Percentiles rank a stretch among this genome's conserved stretches.
These are phyloP conservation scores for Cercopithecus neglectus DNA, from an alignment of 2,797 vertebrate species.

Conservation along the genomic window DNA sequence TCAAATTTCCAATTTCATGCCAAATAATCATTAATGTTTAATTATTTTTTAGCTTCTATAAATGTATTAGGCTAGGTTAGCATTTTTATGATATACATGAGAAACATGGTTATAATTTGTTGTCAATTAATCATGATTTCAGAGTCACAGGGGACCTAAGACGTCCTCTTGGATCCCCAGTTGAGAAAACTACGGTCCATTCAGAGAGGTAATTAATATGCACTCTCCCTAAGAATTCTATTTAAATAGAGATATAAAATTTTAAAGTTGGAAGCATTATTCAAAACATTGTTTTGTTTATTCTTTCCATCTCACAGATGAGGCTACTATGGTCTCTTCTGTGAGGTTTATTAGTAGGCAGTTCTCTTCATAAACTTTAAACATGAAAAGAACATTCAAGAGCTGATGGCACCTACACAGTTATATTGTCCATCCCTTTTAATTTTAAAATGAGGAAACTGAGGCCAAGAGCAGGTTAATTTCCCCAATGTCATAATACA, in stretches of 20 bases:
- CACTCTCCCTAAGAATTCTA: not conserved
- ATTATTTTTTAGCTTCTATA: not conserved
- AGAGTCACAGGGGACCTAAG: not conserved
- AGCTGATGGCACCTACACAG: not conserved
- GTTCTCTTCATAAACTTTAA: slow-evolving; percentile 46
- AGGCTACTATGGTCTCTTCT: not conserved
- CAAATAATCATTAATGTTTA: slow-evolving; percentile 20
- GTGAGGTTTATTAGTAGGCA: not conserved
- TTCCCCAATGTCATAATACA: not conserved
- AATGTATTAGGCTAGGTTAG: not conserved
- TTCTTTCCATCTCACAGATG: slow-evolving; percentile 8
- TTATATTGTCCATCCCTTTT: not conserved
- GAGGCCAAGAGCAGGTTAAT: not conserved
- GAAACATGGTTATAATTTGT: not conserved
- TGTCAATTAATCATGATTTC: not conserved
- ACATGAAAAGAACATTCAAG: not conserved
- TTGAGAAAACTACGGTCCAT: not conserved
- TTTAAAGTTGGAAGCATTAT: not conserved
- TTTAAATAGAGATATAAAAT: not conserved
- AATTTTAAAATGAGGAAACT: not conserved
- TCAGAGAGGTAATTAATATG: not conserved
- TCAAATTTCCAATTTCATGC: slow-evolving; percentile 30
- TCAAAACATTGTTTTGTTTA: not conserved
- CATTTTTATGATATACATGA: slow-evolving; percentile 19
- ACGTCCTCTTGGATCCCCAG: not conserved